Percentiles rank a stretch among this genome's conserved stretches.
Conservation (phyloP, 2,888 invertebrate genomes). For the Odontocolon sp. region DNA sequence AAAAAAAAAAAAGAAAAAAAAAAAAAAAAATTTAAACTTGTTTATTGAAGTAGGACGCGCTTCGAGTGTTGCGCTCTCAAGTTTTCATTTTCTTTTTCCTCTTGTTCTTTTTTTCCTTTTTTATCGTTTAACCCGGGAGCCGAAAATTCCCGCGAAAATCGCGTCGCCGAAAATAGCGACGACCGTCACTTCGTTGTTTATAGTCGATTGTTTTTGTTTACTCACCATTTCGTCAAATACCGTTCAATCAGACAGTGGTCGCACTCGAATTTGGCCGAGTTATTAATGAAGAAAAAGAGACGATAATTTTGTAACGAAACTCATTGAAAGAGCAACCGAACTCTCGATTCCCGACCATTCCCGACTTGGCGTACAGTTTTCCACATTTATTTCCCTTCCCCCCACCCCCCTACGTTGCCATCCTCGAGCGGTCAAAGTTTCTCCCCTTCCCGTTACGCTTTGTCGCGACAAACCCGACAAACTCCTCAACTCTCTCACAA, state of each 20-base stretch:
- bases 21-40: neutral
- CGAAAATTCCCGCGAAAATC: constrained; percentile 75
- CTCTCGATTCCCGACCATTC: constrained; percentile 47
- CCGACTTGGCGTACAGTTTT: constrained; percentile 61
- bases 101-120: too few species aligned
- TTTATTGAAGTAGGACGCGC: neutral
- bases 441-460: neutral
- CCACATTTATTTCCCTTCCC: constrained; percentile 53
- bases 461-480: neutral
- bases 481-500: constrained; percentile 58
- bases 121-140: constrained; percentile 46
- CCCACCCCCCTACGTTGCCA: constrained; percentile 64
- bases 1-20: too few species aligned
- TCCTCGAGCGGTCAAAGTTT: too few species aligned
- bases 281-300: neutral
- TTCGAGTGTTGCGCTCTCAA: too few species aligned
- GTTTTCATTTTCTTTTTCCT: too few species aligned
- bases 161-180: neutral
- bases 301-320: neutral
- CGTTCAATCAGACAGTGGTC: too few species aligned
- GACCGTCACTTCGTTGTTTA: neutral
- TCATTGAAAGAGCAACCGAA: constrained; percentile 3
- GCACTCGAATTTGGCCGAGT: constrained; percentile 11
- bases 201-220: constrained; percentile 21
- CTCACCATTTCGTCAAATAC: constrained; percentile 72